Percentiles rank a stretch among this genome's conserved stretches.
Conservation (phyloP, 2,888 invertebrate species). For the Andrena trimmerana region DNA sequence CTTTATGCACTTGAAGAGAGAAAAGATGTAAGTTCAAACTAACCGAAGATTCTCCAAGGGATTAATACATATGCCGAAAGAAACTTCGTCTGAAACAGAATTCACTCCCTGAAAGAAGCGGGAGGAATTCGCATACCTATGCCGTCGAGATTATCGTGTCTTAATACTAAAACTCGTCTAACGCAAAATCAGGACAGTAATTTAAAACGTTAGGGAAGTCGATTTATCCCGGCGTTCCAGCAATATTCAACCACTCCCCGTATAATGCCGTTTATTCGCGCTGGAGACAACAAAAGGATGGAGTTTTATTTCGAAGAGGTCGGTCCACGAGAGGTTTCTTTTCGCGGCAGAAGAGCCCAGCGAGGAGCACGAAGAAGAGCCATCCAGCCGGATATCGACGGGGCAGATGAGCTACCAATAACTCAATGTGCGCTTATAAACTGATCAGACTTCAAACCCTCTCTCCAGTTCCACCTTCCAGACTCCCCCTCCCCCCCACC, state of each 20-base stretch:
- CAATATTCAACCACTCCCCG: background rate
- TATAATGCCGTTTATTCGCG: constrained; percentile 20
- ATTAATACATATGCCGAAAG: too few relatives aligned
- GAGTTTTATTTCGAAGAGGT: constrained; percentile 38
- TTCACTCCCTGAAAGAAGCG: too few relatives aligned
- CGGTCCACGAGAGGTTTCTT: constrained; percentile 39
- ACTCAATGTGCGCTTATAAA: constrained; percentile 83
- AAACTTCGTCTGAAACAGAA: too few relatives aligned
- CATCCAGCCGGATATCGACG: constrained; percentile 80
- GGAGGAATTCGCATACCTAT: background rate
- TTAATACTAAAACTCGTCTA: background rate
- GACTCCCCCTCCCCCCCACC: background rate
- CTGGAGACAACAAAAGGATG: constrained; percentile 38
- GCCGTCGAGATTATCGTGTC: background rate
- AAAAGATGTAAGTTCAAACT: too few relatives aligned
- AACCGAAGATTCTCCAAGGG: too few relatives aligned
- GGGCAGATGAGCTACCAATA: constrained; percentile 82
- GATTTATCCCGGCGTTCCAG: background rate
- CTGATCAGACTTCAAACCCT: constrained; percentile 79
- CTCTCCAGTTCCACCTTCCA: constrained; percentile 35
- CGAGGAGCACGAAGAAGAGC: constrained; percentile 70
- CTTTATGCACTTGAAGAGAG: too few relatives aligned
- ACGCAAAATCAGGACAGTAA: background rate
- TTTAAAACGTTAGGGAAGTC: background rate
- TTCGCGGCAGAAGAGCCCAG: constrained; percentile 36